Conservation (phyloP, 2,113 vertebrate genomes). For the Dromaius novaehollandiae region DNA sequence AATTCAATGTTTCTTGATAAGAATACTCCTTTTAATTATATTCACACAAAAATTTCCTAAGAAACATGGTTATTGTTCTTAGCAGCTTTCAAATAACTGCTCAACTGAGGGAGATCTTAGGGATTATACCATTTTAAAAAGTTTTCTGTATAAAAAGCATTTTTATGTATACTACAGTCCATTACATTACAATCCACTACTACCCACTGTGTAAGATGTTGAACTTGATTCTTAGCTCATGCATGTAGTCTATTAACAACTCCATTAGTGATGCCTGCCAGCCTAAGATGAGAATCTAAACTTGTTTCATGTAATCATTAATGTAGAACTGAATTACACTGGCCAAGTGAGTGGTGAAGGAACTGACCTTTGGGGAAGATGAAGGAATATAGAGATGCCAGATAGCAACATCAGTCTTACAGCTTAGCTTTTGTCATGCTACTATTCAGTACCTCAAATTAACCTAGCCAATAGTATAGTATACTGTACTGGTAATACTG, state of each 20-base stretch:
- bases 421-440: not conserved
- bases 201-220: not conserved
- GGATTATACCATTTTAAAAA: not conserved
- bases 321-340: not conserved
- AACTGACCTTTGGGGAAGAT: not conserved
- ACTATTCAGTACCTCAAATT: not conserved
- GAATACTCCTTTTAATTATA: not conserved
- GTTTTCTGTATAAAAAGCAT: not conserved
- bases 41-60: not conserved
- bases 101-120: not conserved
- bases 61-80: not conserved
- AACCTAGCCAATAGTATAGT: too few relatives aligned
- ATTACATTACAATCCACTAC: too few relatives aligned
- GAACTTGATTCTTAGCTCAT: not conserved
- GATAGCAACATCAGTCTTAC: not conserved
- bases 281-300: not conserved
- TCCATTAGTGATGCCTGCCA: not conserved
- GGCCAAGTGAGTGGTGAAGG: not conserved
- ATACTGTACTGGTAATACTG: not conserved
- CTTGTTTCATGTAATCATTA: not conserved
- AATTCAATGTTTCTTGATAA: not conserved
- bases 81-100: not conserved
- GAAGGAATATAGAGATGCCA: not conserved
- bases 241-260: too few relatives aligned
- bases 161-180: not conserved